A percentile compares a stretch with the other conserved stretches of the same genome.
Evolutionary conservation across 2,113 vertebrate genomes (phyloP).

Genomic region (Setophaga petechia): DNA sequence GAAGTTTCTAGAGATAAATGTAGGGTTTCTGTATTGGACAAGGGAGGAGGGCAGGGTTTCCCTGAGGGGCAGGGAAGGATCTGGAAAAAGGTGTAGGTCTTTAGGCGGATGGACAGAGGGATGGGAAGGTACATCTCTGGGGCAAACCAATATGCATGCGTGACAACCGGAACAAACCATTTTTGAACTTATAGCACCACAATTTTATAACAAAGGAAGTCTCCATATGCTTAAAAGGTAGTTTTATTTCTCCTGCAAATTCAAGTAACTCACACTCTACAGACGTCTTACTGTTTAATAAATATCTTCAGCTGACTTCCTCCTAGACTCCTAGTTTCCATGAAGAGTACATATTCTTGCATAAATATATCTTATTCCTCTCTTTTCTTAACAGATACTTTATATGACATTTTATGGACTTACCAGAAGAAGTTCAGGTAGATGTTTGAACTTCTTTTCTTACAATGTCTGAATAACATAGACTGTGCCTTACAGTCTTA

Average conservation of each 20-base stretch:
- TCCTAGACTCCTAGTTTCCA: neutral
- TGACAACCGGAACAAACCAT: too few species aligned
- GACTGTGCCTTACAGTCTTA: neutral
- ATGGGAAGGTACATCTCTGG: too few species aligned
- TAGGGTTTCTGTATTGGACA: too few species aligned
- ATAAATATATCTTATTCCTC: neutral
- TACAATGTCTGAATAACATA: neutral
- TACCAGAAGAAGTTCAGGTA: neutral
- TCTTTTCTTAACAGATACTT: neutral
- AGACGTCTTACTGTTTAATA: neutral
- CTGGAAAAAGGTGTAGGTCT: too few species aligned
- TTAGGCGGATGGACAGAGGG: too few species aligned
- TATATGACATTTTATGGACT: neutral
- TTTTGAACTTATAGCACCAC: too few species aligned
- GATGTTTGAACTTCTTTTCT: neutral
- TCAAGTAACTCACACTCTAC: neutral
- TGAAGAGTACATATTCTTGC: neutral
- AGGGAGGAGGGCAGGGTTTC: too few species aligned
- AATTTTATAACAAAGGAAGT: too few species aligned
- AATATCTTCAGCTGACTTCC: neutral
- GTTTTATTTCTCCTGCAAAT: neutral
- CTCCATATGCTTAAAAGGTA: neutral
- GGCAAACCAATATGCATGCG: too few species aligned
- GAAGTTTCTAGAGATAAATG: too few species aligned
- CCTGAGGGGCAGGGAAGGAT: too few species aligned